phyloP scores from a whole-genome alignment of 2,113 vertebrate species.

The Chaenocephalus aceratus region DNA sequence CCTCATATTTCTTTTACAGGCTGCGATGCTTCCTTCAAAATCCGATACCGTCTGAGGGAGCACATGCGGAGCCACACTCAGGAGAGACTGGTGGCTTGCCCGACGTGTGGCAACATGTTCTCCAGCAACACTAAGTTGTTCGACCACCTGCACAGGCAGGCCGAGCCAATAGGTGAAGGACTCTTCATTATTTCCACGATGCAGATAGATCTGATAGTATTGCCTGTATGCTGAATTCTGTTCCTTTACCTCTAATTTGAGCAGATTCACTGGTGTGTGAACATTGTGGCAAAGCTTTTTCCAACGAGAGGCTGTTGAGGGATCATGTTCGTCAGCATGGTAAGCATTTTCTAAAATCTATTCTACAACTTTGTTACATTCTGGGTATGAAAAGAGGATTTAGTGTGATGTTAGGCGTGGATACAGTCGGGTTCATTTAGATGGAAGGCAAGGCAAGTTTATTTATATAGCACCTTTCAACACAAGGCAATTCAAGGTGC shows the following conservation, averaged over 20 bases:
- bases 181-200: neutral
- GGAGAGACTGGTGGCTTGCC: conserved; percentile 81
- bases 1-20: conserved; percentile 49
- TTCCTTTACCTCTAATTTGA: neutral
- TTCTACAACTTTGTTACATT: neutral
- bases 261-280: conserved; percentile 83
- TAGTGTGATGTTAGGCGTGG: neutral
- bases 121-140: conserved; percentile 85
- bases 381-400: too few relatives aligned
- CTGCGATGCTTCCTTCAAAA: conserved; percentile 80
- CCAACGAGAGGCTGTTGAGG: conserved; percentile 81
- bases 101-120: conserved; percentile 83
- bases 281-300: conserved; percentile 83
- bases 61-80: conserved; percentile 81
- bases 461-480: too few relatives aligned
- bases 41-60: conserved; percentile 79
- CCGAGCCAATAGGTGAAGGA: conserved; percentile 79
- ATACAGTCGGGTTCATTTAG: too few relatives aligned
- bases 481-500: too few relatives aligned
- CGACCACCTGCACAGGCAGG: conserved; percentile 82
- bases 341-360: conserved; percentile 38
- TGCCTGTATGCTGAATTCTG: neutral
- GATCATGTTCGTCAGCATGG: conserved; percentile 80
- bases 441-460: too few relatives aligned
- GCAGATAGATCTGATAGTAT: neutral